Evolutionary conservation across 2,888 invertebrate genomes (phyloP).

Genomic region (Strigamia transsilvanica): DNA sequence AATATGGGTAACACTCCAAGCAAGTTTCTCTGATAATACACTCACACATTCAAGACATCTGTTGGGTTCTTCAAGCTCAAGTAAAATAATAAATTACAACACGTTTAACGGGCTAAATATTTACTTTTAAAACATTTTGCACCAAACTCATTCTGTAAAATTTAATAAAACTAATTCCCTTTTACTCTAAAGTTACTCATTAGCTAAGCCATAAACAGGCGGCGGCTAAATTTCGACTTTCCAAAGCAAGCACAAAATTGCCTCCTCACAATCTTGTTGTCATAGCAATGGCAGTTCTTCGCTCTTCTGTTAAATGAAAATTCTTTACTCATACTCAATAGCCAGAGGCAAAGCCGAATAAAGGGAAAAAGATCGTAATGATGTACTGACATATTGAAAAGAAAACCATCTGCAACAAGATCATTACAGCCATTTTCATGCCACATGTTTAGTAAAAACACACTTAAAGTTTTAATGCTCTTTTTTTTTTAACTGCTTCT

Average conservation of each 20-base stretch:
- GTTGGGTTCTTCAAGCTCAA: slow-evolving; percentile 39
- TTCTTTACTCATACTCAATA: slow-evolving; percentile 37
- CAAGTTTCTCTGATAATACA: slow-evolving; percentile 45
- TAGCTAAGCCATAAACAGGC: slow-evolving; percentile 41
- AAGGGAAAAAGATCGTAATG: slow-evolving; percentile 19
- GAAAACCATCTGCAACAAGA: background rate
- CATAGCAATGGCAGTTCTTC: slow-evolving; percentile 26
- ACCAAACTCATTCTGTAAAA: background rate
- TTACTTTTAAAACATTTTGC: slow-evolving; percentile 30
- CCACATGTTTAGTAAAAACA: background rate
- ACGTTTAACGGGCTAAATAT: slow-evolving; percentile 25
- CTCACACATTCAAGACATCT: slow-evolving; percentile 45
- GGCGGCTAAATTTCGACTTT: slow-evolving; percentile 37
- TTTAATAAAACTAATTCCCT: slow-evolving; percentile 35
- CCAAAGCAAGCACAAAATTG: slow-evolving; percentile 38
- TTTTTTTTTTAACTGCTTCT: background rate
- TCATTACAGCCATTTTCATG: background rate
- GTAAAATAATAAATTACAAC: slow-evolving; percentile 9
- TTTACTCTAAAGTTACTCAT: slow-evolving; percentile 36
- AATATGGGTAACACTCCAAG: slow-evolving; percentile 32
- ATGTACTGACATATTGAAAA: slow-evolving; percentile 21
- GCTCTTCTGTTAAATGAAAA: slow-evolving; percentile 28
- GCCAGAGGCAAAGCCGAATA: slow-evolving; percentile 5
- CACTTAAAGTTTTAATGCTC: background rate
- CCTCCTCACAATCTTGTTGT: slow-evolving; percentile 46